Evolutionary conservation across 2,113 vertebrate genomes (phyloP), one percentile per base, ranked within the genome.

Genomic region (Centropristis striata): DNA sequence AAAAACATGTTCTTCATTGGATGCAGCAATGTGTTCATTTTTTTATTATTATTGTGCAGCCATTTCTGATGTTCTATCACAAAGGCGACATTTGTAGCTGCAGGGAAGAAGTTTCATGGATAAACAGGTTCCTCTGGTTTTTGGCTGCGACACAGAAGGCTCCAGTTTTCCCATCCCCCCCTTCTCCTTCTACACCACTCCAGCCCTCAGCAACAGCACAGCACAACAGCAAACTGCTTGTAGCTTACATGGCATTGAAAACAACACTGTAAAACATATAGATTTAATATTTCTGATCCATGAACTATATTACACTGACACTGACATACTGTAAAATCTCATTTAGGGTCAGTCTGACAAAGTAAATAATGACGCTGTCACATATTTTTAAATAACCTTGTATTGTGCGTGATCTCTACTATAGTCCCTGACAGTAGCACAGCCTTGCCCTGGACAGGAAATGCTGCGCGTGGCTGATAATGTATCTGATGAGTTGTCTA

Each of bases 71-170:
- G 18, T 66, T 68, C 18, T 5, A 65, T 39, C 1, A 47, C n/a
- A 60, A 20, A 23, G 47, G 28, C 16, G 0, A 47, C 21, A 41
- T 36, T 25, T 28, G 74, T 60, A 51, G 49, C 46, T 51, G n/a
- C 4, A 21, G 1, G 1, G 25, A 59, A 18, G 42, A 71, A 64
- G 49, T 57, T 60, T 75, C 49, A 42, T 27, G 53, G 53, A 74
- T 41, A 53, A 84, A 88, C 78, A 60, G 78, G 71, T 90, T 87
- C 58, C 20, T 78, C 81, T 71, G 75, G 21, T 88, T 84, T 87
- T 85, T 67, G 58, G 66, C 70, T 67, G 37, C 58, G 10, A 5
- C 41, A 69, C 41, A 55, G 28, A 59, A 76, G 44, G 59, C 28
- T 77, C 27, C 68, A 60, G 68, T 55, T 76, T 42, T 20, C 71